Conservation (phyloP, 2,113 vertebrate genomes). For the Marmota monax region DNA sequence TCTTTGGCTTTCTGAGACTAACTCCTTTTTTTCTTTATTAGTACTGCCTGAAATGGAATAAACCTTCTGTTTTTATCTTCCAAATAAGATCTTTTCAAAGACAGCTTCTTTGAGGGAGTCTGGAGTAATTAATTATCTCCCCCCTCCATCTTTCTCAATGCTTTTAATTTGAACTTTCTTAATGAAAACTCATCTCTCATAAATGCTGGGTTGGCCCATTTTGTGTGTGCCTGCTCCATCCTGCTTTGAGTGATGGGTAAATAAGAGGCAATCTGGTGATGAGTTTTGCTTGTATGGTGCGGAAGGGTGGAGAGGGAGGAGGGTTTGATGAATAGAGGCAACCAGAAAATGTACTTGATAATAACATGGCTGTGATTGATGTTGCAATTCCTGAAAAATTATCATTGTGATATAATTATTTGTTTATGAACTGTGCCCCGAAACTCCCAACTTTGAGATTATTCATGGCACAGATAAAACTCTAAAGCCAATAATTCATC, state of each 20-base stretch:
- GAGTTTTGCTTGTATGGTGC: conserved; percentile 79
- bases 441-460: conserved; percentile 86
- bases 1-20: conserved; percentile 52
- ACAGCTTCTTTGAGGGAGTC: conserved; percentile 71
- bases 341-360: conserved; percentile 81
- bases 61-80: conserved; percentile 73
- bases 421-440: conserved; percentile 85
- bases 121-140: conserved; percentile 76
- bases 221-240: conserved; percentile 45
- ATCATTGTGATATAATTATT: conserved; percentile 87
- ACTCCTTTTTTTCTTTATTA: conserved; percentile 30
- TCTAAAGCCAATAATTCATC: conserved; percentile 87
- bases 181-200: conserved; percentile 83
- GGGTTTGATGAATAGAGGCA: conserved; percentile 76
- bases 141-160: conserved; percentile 66
- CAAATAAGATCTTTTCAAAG: conserved; percentile 71
- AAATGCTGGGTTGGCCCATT: conserved; percentile 61
- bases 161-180: conserved; percentile 80
- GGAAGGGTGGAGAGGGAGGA: conserved; percentile 79
- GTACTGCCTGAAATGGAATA: conserved; percentile 58
- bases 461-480: conserved; percentile 87
- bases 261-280: conserved; percentile 83
- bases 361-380: conserved; percentile 77
- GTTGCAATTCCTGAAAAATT: conserved; percentile 82
- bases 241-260: conserved; percentile 80